Evolutionary conservation across 2,113 vertebrate species (phyloP), one percentile per base, ranked within the genome.

Genomic region (Callorhinus ursinus): DNA sequence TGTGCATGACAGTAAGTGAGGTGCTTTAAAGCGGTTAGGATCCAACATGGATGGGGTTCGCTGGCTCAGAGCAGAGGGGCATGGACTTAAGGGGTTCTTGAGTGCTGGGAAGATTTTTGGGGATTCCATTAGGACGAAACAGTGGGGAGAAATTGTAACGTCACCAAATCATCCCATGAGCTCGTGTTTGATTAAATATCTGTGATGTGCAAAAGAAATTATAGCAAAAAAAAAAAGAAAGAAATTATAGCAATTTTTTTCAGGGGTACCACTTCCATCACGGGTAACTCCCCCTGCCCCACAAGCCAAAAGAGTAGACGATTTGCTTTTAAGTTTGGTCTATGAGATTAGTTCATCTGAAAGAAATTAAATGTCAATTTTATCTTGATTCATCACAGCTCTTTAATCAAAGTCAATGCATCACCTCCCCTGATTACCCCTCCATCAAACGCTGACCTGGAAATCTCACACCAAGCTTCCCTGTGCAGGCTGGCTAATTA

Each of bases 371-470:
- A 98, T 98, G 98, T 98, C 98, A 98, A 96, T 99, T 98, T 99
- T 99, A 98, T 98, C 98, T 98, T 98, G 97, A 98, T 98, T 98
- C 98, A 98, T 98, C 98, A 97, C 95, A 97, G 96, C 95, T 98
- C 98, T 99, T 99, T 99, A 99, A 99, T 99, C 99, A 98, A 98
- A 98, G 98, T 97, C 91, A 65, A 96, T 97, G 96, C 97, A 96
- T 98, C 97, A 93, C 98, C 98, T 98, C 96, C 97, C 98, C 97
- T 98, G 97, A 98, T 98, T 98, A 98, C 97, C 97, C 94, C 97
- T 97, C 96, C 98, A 98, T 98, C 98, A 98, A 98, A 98, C 81
- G 96, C 97, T 99, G 98, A 98, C 98, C 98, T 97, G 97, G 94
- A 98, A 98, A 98, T 96, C 95, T 86, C 98, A 99, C 98, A 98